phyloP scores from a whole-genome alignment of 1,140 invertebrate species.

The Leptonema lineaticorne region DNA sequence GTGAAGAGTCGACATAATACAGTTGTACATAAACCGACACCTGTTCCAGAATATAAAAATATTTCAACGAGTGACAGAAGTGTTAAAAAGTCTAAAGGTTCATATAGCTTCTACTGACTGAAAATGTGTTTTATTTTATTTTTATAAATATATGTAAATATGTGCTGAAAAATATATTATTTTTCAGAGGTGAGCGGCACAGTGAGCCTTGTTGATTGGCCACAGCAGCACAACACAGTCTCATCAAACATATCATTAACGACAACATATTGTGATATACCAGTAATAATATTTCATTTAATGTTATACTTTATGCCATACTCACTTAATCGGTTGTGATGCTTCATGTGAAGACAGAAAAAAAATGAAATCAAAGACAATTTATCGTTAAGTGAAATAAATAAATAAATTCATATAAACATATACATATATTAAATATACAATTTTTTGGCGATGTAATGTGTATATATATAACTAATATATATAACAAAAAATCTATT shows the following conservation, averaged over 20 bases:
- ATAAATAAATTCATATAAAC: no score
- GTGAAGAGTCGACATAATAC: slow-evolving; percentile 40
- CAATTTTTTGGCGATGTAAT: slow-evolving; percentile 5
- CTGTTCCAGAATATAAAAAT: slow-evolving; percentile 37
- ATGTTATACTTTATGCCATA: slow-evolving; percentile 29
- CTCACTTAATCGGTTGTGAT: slow-evolving; percentile 39
- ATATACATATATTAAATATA: slow-evolving; percentile 12
- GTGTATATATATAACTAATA: slow-evolving; percentile 16
- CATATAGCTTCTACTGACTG: not conserved
- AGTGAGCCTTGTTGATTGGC: slow-evolving; percentile 36
- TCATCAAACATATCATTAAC: slow-evolving; percentile 39
- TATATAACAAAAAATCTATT: no score
- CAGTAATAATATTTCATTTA: slow-evolving; percentile 31
- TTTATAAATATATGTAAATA: slow-evolving; percentile 1
- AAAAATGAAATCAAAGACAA: not conserved
- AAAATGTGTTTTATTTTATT: no score
- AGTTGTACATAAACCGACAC: slow-evolving; percentile 31
- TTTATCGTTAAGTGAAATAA: no score
- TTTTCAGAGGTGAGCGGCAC: slow-evolving; percentile 37
- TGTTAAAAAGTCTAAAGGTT: slow-evolving; percentile 38
- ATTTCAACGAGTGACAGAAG: slow-evolving; percentile 33
- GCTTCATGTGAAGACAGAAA: slow-evolving; percentile 27
- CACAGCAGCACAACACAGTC: slow-evolving; percentile 32
- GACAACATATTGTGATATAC: slow-evolving; percentile 27
- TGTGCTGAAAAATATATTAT: no score